Evolutionary conservation across 2,797 vertebrate species (phyloP).

Genomic region (Cirrhinus molitorella): DNA sequence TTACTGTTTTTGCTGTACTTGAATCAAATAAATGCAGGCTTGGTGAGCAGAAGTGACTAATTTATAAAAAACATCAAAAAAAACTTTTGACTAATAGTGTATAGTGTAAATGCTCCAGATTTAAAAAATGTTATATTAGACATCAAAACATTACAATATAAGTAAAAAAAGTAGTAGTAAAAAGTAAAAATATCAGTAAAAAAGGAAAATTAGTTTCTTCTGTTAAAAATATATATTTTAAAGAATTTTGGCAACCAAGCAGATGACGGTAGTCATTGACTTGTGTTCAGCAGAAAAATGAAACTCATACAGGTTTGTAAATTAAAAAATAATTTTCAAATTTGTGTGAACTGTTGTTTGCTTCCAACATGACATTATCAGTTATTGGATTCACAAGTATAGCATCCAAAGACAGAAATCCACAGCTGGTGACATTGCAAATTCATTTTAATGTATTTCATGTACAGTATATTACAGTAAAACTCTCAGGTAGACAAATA

Average conservation of each 20-base stretch:
- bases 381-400: no score
- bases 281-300: background rate
- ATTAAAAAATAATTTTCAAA: background rate
- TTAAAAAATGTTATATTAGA: background rate
- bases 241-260: no score
- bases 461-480: slow-evolving; percentile 39
- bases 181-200: no score
- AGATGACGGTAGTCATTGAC: no score
- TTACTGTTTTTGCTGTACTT: no score
- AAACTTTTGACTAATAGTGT: background rate
- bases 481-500: slow-evolving; percentile 18
- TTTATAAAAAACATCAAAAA: no score
- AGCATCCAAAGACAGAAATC: slow-evolving; percentile 7
- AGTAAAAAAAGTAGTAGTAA: no score
- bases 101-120: background rate
- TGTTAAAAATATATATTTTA: background rate
- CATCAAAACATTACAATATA: background rate
- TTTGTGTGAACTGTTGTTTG: background rate
- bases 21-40: no score
- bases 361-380: no score
- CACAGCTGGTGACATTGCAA: slow-evolving; percentile 33
- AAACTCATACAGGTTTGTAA: background rate
- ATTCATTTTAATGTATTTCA: slow-evolving; percentile 35
- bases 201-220: background rate
- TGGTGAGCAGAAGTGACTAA: no score